Percentiles rank a stretch among this genome's conserved stretches.
phyloP scores from a whole-genome alignment of 2,888 invertebrate species.

The Cantharis rustica region DNA sequence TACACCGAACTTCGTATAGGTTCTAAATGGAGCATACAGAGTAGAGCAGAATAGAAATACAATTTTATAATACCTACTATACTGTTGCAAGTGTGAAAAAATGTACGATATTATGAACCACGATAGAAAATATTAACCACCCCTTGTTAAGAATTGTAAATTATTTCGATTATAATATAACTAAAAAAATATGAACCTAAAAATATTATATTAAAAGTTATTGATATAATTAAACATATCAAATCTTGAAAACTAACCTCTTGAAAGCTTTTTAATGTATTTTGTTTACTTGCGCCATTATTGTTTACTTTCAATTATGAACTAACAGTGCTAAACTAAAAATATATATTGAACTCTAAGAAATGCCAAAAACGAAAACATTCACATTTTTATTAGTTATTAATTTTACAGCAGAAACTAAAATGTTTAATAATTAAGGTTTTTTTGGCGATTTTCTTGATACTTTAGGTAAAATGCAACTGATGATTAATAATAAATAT shows the following conservation, averaged over 20 bases:
- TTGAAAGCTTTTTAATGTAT: not conserved
- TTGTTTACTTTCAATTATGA: conserved; percentile 8
- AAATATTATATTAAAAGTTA: not conserved
- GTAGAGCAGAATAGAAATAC: too few relatives aligned
- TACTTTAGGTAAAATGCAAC: too few relatives aligned
- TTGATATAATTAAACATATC: not conserved
- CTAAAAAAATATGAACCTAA: not conserved
- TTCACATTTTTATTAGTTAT: not conserved
- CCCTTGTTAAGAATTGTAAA: too few relatives aligned
- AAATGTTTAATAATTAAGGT: too few relatives aligned
- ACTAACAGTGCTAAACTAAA: not conserved
- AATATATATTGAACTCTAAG: not conserved
- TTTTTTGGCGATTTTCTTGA: too few relatives aligned
- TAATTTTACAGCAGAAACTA: not conserved
- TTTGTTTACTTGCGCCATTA: conserved; percentile 1
- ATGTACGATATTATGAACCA: too few relatives aligned
- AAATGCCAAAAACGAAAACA: not conserved
- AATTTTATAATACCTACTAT: too few relatives aligned
- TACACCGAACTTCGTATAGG: too few relatives aligned
- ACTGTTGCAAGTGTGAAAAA: not conserved
- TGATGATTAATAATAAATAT: too few relatives aligned
- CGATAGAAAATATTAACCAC: too few relatives aligned
- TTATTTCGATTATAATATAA: not conserved
- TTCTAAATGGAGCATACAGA: too few relatives aligned
- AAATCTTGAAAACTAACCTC: not conserved